A percentile compares a stretch with the other conserved stretches of the same genome.
phyloP scores from a whole-genome alignment of 37 sponge, comb jelly and placozoan genomes.

The Diacarnus erythraeanus region DNA sequence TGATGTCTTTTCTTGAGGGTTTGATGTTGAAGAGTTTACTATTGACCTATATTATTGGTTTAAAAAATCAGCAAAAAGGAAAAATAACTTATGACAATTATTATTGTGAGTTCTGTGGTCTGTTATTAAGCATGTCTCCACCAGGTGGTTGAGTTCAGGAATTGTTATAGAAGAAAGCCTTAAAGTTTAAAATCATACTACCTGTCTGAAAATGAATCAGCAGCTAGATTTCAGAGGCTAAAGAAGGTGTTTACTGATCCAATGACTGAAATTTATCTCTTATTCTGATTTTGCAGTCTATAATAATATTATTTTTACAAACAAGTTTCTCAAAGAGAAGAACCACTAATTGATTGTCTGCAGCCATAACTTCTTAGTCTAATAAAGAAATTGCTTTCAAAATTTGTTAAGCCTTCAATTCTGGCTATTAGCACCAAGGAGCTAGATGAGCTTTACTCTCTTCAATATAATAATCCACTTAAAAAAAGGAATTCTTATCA shows the following conservation, averaged over 20 bases:
- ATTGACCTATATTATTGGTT: slow-evolving; percentile 22
- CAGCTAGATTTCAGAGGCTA: background rate
- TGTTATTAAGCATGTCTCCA: background rate
- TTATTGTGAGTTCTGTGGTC: background rate
- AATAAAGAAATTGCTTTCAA: no score
- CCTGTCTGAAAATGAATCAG: background rate
- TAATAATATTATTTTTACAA: no score
- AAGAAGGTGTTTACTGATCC: background rate
- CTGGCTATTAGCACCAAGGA: no score
- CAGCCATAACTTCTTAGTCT: background rate
- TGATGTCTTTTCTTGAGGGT: slow-evolving; percentile 10
- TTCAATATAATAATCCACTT: no score
- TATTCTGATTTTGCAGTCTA: background rate
- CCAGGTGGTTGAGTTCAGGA: background rate
- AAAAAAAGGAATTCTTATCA: no score
- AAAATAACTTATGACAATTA: slow-evolving; percentile 4
- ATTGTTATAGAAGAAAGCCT: background rate
- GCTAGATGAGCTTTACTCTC: no score
- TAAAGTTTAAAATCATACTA: background rate
- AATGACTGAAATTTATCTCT: background rate
- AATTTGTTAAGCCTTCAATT: no score
- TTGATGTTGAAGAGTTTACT: slow-evolving; percentile 14
- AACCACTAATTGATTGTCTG: background rate
- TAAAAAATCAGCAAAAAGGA: slow-evolving; percentile 26
- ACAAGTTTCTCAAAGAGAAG: background rate